These are phyloP conservation scores for Etheostoma cragini DNA, from an alignment of 2,113 vertebrate species.

Conservation along the genomic window DNA sequence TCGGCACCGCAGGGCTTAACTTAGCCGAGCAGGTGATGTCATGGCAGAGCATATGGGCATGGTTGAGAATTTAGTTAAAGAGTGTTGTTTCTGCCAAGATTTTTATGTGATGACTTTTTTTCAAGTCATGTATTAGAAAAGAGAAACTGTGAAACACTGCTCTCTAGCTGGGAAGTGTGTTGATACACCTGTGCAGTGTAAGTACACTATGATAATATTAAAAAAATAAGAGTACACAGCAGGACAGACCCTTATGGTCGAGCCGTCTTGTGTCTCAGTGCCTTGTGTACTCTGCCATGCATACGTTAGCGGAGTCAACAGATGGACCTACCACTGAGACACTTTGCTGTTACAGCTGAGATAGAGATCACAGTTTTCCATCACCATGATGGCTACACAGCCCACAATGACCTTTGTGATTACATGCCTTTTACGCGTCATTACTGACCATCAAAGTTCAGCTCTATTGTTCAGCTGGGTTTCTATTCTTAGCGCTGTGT, in stretches of 20 bases:
- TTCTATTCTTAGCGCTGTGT: constrained; percentile 71
- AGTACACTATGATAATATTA: constrained; percentile 17
- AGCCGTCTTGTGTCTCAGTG: constrained; percentile 27
- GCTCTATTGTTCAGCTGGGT: constrained; percentile 45
- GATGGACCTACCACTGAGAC: constrained; percentile 73
- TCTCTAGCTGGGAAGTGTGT: constrained; percentile 34
- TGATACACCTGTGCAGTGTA: constrained; percentile 54
- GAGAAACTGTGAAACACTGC: constrained; percentile 28
- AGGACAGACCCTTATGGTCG: constrained; percentile 38
- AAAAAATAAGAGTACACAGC: constrained; percentile 39
- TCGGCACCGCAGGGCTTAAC: constrained; percentile 9
- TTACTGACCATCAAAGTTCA: constrained; percentile 65
- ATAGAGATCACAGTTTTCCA: constrained; percentile 61
- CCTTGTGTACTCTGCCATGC: constrained; percentile 57
- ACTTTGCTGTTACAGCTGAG: constrained; percentile 80
- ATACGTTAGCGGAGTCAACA: constrained; percentile 60
- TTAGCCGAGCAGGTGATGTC: constrained; percentile 29
- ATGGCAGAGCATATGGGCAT: not conserved
- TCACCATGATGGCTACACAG: constrained; percentile 36
- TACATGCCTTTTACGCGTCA: constrained; percentile 52
- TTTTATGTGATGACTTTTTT: not conserved
- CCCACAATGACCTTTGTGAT: constrained; percentile 37
- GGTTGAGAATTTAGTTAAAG: not conserved
- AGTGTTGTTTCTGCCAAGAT: not conserved
- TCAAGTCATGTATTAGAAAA: not conserved